Percentiles rank a stretch among this genome's conserved stretches.
Conservation (phyloP, 2,113 vertebrate species). For the pig (Sus scrofa) region T2T-Sscrofa CM000827.6:38110501-38111000, state of each 20-base stretch:
- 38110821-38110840: conserved; percentile 63
- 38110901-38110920: conserved; percentile 72
- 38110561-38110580: conserved; percentile 22
- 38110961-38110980: conserved; percentile 68
- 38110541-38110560: conserved; percentile 59
- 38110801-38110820: conserved; percentile 63
- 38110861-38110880: conserved; percentile 79
- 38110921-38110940: conserved; percentile 70
- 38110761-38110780: conserved; percentile 60
- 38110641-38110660: conserved; percentile 56
- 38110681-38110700: conserved; percentile 56
- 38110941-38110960: conserved; percentile 72
- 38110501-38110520: conserved; percentile 63
- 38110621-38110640: conserved; percentile 44
- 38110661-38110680: conserved; percentile 53
- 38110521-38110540: conserved; percentile 64
- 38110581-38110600: not conserved
- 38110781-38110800: conserved; percentile 66
- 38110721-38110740: conserved; percentile 48
- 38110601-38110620: conserved; percentile 56
- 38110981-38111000: conserved; percentile 74
- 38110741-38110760: conserved; percentile 59
- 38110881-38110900: conserved; percentile 79
- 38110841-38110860: conserved; percentile 75
- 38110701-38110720: conserved; percentile 53